Conservation (phyloP, 2,113 vertebrate species). For the Syngnathus floridae region DNA sequence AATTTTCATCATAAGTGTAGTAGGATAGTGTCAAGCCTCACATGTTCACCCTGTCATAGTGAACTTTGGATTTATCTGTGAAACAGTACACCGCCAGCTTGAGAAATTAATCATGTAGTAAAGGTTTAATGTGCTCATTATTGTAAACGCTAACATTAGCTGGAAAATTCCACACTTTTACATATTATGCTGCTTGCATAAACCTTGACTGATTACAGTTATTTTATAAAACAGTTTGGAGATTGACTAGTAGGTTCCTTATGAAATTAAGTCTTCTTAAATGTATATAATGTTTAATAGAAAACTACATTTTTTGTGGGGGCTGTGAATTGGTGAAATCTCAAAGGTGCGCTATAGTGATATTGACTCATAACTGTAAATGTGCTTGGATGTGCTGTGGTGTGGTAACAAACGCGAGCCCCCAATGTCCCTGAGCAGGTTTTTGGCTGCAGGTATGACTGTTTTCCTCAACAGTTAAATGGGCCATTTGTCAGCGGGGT, state of each 20-base stretch:
- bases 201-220: no score
- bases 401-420: slow-evolving; percentile 23
- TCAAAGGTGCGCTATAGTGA: not conserved
- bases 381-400: slow-evolving; percentile 4
- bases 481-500: slow-evolving; percentile 49
- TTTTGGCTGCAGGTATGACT: slow-evolving; percentile 44
- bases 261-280: not conserved
- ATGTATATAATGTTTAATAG: not conserved
- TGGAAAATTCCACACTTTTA: not conserved
- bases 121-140: not conserved
- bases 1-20: not conserved
- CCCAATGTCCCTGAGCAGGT: slow-evolving; percentile 35
- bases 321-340: not conserved
- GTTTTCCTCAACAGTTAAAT: slow-evolving; percentile 38
- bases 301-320: not conserved
- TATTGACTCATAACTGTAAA: slow-evolving; percentile 3
- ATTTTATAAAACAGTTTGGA: not conserved
- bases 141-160: not conserved
- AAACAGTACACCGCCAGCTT: not conserved
- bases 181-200: no score
- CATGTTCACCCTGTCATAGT: not conserved
- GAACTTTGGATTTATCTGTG: not conserved
- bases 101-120: not conserved
- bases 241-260: not conserved
- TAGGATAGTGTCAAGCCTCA: not conserved